These are phyloP conservation scores for Bubo scandiacus DNA, from an alignment of 2,113 vertebrate species.

Conservation along the genomic window DNA sequence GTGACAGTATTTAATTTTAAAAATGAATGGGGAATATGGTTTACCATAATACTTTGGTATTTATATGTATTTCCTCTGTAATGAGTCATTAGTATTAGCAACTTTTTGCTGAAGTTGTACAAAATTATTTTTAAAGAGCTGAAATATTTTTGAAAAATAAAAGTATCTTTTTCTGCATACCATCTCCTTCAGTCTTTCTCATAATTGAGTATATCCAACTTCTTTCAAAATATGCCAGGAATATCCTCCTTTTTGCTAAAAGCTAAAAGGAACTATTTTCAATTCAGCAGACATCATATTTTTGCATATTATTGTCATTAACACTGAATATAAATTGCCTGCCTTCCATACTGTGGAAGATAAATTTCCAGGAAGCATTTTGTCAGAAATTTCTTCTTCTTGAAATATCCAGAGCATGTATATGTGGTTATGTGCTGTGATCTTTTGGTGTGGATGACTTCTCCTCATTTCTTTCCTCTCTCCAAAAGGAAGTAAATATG, in stretches of 20 bases:
- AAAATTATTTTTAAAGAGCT: not conserved
- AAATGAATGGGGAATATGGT: not conserved
- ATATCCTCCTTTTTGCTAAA: not conserved
- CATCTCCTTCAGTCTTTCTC: not conserved
- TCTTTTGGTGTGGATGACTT: not conserved
- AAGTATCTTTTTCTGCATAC: not conserved
- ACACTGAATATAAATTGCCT: not conserved
- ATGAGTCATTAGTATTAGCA: not conserved
- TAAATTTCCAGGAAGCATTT: not conserved
- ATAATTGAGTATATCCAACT: not conserved
- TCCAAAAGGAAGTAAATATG: not conserved
- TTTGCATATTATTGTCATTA: slow-evolving; percentile 8
- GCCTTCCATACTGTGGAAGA: not conserved
- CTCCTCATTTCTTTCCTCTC: not conserved
- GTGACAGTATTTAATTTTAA: not conserved
- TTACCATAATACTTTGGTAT: not conserved
- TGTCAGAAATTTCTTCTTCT: not conserved
- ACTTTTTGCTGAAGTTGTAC: not conserved
- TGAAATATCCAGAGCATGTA: not conserved
- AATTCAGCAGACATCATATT: not conserved
- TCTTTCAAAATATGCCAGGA: not conserved
- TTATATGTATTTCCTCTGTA: not conserved
- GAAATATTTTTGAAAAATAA: not conserved
- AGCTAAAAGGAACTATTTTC: not conserved
- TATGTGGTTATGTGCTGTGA: not conserved